Percentiles rank a stretch among this genome's conserved stretches.
phyloP scores from a whole-genome alignment of 2,797 vertebrate species.

The Hemitrygon akajei region DNA sequence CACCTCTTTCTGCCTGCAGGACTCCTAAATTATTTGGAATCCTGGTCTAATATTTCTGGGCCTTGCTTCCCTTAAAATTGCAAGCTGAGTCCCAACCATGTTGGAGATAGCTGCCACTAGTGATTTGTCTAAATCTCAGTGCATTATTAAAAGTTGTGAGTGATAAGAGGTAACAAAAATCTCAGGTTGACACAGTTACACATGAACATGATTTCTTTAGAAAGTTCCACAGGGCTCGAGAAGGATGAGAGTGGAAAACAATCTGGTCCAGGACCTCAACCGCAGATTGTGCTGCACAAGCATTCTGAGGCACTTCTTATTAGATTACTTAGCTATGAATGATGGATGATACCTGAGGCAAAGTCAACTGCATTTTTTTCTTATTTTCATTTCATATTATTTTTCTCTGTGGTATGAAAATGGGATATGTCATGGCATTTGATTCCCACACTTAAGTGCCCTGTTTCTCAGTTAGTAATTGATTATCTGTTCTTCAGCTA shows the following conservation, averaged over 20 bases:
- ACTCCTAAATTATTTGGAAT: too few species aligned
- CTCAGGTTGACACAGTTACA: background rate
- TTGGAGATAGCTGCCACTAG: background rate
- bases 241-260: background rate
- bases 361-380: background rate
- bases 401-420: background rate
- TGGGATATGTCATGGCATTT: background rate
- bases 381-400: constrained; percentile 2
- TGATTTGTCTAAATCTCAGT: background rate
- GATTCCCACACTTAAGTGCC: background rate
- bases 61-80: background rate
- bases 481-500: constrained; percentile 4
- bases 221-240: too few species aligned
- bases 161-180: background rate
- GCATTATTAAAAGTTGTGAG: background rate
- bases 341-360: constrained; percentile 21
- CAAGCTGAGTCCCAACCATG: background rate
- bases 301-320: background rate
- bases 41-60: background rate
- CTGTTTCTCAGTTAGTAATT: background rate
- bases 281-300: background rate
- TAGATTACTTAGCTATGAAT: background rate
- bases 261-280: background rate
- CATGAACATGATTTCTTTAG: background rate
- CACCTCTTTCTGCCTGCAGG: background rate